phyloP scores from a whole-genome alignment of 2,797 vertebrate genomes.

The Lagodon rhomboides region DNA sequence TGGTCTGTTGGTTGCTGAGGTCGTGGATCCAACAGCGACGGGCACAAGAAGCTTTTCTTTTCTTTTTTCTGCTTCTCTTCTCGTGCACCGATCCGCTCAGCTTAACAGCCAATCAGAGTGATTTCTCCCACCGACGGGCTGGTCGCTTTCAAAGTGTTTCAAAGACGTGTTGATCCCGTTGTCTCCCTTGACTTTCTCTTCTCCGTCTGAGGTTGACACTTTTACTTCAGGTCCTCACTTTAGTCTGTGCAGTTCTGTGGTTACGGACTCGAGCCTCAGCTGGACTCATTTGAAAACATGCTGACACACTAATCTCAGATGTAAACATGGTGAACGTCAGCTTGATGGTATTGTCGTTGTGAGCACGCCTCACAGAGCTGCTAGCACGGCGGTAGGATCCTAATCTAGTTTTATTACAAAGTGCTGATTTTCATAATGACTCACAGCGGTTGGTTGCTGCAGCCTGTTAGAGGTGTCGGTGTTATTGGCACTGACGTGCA shows the following conservation, averaged over 20 bases:
- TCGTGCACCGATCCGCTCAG: too few relatives aligned
- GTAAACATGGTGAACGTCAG: background rate
- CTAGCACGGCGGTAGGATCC: background rate
- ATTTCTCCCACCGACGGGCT: too few relatives aligned
- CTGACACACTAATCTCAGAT: background rate
- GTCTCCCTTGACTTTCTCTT: background rate
- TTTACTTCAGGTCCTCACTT: background rate
- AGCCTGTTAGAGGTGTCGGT: background rate
- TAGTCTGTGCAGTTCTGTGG: background rate
- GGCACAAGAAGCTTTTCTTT: too few relatives aligned
- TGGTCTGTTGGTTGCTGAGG: too few relatives aligned
- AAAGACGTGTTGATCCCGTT: too few relatives aligned
- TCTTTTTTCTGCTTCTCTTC: too few relatives aligned
- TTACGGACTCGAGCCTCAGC: background rate
- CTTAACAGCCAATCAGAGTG: too few relatives aligned
- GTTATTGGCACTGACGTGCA: background rate
- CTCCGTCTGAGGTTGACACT: accelerated
- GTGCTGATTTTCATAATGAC: background rate
- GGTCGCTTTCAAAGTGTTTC: too few relatives aligned
- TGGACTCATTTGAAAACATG: background rate
- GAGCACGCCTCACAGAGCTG: background rate
- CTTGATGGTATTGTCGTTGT: too few relatives aligned
- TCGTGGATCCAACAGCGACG: too few relatives aligned
- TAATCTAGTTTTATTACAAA: background rate
- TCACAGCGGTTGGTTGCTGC: background rate